Evolutionary conservation across 2,888 invertebrate genomes (phyloP).

Genomic region (Spisula solida): DNA sequence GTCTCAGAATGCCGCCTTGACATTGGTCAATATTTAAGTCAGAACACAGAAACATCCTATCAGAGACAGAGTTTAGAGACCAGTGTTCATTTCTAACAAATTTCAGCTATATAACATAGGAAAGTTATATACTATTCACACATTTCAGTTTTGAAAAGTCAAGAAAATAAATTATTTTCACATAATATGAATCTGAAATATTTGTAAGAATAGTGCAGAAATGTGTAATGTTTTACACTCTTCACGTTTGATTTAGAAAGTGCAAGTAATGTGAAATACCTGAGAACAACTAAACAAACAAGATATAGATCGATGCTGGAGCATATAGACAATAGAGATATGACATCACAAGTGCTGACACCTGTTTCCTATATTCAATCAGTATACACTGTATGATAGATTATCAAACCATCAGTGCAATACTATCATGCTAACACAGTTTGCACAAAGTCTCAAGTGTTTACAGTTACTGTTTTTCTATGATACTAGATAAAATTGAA

Average conservation of each 20-base stretch:
- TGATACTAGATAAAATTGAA: constrained; percentile 13
- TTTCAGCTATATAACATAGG: too few species aligned
- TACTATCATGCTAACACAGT: neutral
- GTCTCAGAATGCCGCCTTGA: neutral
- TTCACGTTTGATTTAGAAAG: too few species aligned
- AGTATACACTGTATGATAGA: neutral
- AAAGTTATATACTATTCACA: too few species aligned
- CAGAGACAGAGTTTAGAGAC: neutral
- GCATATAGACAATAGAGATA: neutral
- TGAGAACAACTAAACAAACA: constrained; percentile 2
- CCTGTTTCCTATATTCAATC: neutral
- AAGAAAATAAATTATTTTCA: too few species aligned
- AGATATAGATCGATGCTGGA: neutral
- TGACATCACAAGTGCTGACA: neutral
- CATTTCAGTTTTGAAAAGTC: too few species aligned
- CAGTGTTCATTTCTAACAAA: too few species aligned
- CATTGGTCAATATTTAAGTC: neutral
- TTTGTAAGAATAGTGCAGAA: neutral
- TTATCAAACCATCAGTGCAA: neutral
- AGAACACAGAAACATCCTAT: neutral
- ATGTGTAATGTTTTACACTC: neutral
- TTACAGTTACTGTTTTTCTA: constrained; percentile 2
- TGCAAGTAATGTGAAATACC: neutral
- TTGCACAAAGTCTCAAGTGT: neutral
- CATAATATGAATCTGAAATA: too few species aligned